Conservation (phyloP, 2,888 invertebrate species). For the Lithophane socia region DNA sequence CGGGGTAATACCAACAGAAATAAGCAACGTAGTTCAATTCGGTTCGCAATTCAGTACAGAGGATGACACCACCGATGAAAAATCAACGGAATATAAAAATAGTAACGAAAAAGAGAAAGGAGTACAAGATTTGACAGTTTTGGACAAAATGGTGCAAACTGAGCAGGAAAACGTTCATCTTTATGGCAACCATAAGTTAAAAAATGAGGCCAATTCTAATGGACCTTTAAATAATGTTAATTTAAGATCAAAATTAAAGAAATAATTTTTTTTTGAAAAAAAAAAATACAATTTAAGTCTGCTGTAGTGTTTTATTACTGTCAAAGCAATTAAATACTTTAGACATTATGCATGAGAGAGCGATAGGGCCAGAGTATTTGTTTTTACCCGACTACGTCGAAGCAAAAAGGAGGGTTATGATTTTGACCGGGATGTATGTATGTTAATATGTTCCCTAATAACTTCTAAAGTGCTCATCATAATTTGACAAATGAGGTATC, state of each 20-base stretch:
- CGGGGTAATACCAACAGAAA: neutral
- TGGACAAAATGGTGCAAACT: constrained; percentile 54
- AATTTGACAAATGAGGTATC: no score
- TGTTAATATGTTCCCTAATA: no score
- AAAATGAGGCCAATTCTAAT: neutral
- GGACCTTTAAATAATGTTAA: constrained; percentile 61
- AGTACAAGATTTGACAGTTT: constrained; percentile 33
- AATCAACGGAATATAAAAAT: neutral
- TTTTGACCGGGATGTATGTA: no score
- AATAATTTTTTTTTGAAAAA: constrained; percentile 6
- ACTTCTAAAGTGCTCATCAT: no score
- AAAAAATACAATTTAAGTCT: neutral
- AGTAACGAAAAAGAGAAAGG: neutral
- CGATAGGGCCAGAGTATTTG: neutral
- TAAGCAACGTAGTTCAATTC: rapidly evolving
- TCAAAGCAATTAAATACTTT: neutral
- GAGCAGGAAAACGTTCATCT: constrained; percentile 53
- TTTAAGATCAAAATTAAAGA: constrained; percentile 32
- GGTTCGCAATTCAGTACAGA: rapidly evolving
- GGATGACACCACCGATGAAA: neutral
- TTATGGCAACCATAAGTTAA: constrained; percentile 60
- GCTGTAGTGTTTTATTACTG: neutral
- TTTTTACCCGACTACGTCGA: neutral
- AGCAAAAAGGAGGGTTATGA: no score
- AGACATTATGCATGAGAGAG: neutral